Conservation (phyloP, 2,113 vertebrate species). For the Pseudorhombus dupliciocellatus region DNA sequence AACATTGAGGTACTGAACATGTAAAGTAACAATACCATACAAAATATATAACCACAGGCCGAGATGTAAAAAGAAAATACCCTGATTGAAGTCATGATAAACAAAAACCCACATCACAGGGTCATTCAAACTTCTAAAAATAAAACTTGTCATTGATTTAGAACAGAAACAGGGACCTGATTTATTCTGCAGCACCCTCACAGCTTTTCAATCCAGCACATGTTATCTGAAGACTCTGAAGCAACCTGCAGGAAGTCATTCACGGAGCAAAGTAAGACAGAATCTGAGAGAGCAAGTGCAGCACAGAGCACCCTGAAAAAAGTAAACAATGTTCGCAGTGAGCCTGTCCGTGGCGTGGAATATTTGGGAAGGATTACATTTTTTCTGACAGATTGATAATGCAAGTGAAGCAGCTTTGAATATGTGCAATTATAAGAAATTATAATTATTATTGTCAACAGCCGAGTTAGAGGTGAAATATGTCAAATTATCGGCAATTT, state of each 20-base stretch:
- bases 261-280: slow-evolving; percentile 16
- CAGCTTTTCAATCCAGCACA: not conserved
- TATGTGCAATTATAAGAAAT: slow-evolving; percentile 8
- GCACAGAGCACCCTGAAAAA: slow-evolving; percentile 17
- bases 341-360: slow-evolving; percentile 1
- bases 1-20: slow-evolving; percentile 26
- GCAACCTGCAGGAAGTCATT: slow-evolving; percentile 51
- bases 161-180: not conserved
- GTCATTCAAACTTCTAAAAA: slow-evolving; percentile 12
- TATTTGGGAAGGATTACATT: not conserved
- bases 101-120: slow-evolving; percentile 24
- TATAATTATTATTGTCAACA: too few relatives aligned
- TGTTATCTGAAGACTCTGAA: slow-evolving; percentile 1
- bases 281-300: slow-evolving; percentile 2
- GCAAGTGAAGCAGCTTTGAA: slow-evolving; percentile 32
- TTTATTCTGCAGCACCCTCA: not conserved
- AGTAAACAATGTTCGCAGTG: slow-evolving; percentile 12
- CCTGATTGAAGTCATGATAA: slow-evolving; percentile 2
- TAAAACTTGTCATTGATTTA: slow-evolving; percentile 3
- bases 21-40: slow-evolving; percentile 3
- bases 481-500: not conserved
- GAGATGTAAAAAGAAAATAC: slow-evolving; percentile 20
- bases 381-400: slow-evolving; percentile 9
- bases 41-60: slow-evolving; percentile 22
- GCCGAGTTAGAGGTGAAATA: too few relatives aligned